Conservation (phyloP, 2,797 vertebrate genomes). For the Okamejei kenojei region DNA sequence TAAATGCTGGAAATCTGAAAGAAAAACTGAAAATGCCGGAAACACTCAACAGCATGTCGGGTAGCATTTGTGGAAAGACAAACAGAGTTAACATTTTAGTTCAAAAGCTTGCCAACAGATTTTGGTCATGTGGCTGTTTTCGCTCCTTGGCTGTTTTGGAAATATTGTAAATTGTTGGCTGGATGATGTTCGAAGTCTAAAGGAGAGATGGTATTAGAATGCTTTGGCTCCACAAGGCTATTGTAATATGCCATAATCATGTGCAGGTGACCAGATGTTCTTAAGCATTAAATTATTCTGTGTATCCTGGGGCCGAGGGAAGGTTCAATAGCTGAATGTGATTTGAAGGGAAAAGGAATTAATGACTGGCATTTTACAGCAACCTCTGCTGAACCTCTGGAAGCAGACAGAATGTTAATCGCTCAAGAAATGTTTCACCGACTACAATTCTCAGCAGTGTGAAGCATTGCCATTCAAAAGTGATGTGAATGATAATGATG, state of each 20-base stretch:
- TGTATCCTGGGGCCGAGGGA: background rate
- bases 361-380: background rate
- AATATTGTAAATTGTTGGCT: no score
- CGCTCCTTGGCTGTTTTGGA: no score
- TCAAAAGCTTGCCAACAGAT: no score
- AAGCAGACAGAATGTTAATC: background rate
- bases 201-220: background rate
- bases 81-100: no score
- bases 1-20: no score
- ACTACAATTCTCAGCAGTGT: background rate
- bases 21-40: no score
- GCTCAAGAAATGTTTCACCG: background rate
- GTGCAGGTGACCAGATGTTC: background rate
- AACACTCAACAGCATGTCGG: no score
- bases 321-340: background rate
- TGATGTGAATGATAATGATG: background rate
- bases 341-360: background rate
- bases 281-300: background rate
- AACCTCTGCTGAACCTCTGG: background rate
- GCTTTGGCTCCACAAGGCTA: background rate
- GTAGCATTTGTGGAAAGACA: no score
- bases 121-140: no score
- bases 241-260: background rate
- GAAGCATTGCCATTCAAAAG: no score
- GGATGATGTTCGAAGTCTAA: no score